Base-by-base conservation (phyloP, 2,113 vertebrate species). In the Patagioenas fasciata region DNA sequence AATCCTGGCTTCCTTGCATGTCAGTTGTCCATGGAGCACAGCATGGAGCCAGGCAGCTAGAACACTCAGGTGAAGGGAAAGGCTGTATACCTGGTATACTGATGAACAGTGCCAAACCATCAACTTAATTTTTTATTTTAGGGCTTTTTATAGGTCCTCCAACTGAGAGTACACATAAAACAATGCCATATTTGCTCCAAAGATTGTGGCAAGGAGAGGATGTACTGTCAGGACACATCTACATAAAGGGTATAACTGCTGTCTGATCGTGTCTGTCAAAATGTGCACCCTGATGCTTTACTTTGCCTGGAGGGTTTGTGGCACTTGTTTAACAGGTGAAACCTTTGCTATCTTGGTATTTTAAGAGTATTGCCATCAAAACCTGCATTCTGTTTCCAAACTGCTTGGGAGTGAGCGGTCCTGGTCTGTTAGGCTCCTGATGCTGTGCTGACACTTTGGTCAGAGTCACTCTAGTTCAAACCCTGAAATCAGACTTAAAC, bases 1-100 rank as follows among this genome's bases (percentile, higher is more conserved):
- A 60, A 82, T 13, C 20, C 50, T 60, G 32, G 23, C 5, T 83
- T 92, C 50, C 66, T 73, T 71, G 15, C 6, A 58, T 5, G 17
- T 32, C 4, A 3, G 0, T 47, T 44, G 31, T 53, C 40, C n/a
- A 31, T 0, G 0, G 54, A 51, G 15, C 51, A 29, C 28, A 71
- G 29, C 47, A 32, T 1, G 28, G 73, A 80, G 34, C 5, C 47
- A 84, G 21, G 15, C 65, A 69, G 54, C 10, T 80, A 44, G 14
- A 51, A 64, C 16, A 11, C 15, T 26, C 23, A 29, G 14, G 5
- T 73, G 58, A 65, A 4, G 1, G n/a, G 19, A 64, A 70, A 85
- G 19, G 15, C 28, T 50, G 19, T 18, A 10, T 42, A 18, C 6
- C 6, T 23, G n/a, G 15, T 17, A 11, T 34, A 69, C 17, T 80